A percentile compares a stretch with the other conserved stretches of the same genome.
These are phyloP conservation scores for Pseudochromis fuscus DNA, from an alignment of 2,797 vertebrate genomes.

Conservation along the genomic window DNA sequence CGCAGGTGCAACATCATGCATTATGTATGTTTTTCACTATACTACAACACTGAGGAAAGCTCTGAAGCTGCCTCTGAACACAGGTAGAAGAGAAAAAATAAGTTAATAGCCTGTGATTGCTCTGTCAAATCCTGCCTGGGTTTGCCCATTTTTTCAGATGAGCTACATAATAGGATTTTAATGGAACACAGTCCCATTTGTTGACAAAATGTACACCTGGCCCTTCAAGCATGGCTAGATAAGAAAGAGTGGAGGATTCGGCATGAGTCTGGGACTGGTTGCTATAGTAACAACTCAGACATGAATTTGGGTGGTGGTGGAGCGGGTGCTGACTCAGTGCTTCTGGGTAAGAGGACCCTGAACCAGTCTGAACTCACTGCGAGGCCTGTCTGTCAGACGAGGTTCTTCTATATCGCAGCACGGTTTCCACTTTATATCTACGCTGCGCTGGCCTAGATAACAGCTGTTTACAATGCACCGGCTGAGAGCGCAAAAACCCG, in stretches of 20 bases:
- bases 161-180: slow-evolving; percentile 50
- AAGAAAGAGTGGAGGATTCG: slow-evolving; percentile 50
- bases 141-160: slow-evolving; percentile 21
- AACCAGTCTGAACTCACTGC: slow-evolving; percentile 39
- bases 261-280: slow-evolving; percentile 61
- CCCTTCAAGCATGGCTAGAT: slow-evolving; percentile 63
- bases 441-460: slow-evolving; percentile 57
- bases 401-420: slow-evolving; percentile 35
- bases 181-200: slow-evolving; percentile 55
- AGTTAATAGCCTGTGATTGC: slow-evolving; percentile 33
- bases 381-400: slow-evolving; percentile 50
- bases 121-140: slow-evolving; percentile 30
- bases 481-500: slow-evolving; percentile 38
- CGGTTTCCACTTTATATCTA: slow-evolving; percentile 48
- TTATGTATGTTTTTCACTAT: slow-evolving; percentile 8
- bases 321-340: slow-evolving; percentile 74
- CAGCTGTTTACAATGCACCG: slow-evolving; percentile 52
- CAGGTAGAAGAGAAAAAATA: slow-evolving; percentile 27
- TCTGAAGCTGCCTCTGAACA: background rate
- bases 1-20: slow-evolving; percentile 3
- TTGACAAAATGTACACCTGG: slow-evolving; percentile 68
- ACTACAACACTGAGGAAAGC: slow-evolving; percentile 9
- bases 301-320: slow-evolving; percentile 64
- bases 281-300: slow-evolving; percentile 74
- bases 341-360: slow-evolving; percentile 60